Conservation (phyloP, 2,113 vertebrate genomes). For the Myxocyprinus asiaticus region DNA sequence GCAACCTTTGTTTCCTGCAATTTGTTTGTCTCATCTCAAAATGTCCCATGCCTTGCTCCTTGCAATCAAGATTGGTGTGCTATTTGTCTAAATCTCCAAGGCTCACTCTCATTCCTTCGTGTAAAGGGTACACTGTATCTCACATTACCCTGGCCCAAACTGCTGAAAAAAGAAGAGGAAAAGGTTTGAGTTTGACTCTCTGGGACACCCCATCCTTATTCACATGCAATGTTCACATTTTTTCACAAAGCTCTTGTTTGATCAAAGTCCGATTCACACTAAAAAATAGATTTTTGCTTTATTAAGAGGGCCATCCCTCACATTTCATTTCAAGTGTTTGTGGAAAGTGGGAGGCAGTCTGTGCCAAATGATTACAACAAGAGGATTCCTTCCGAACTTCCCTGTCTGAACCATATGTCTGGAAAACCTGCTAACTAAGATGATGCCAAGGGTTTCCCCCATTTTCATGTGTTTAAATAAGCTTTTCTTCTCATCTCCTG, state of each 20-base stretch:
- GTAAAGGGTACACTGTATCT: constrained; percentile 8
- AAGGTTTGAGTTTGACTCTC: neutral
- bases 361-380: constrained; percentile 6
- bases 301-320: neutral
- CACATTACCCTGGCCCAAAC: neutral
- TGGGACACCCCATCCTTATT: neutral
- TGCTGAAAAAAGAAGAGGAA: constrained; percentile 8
- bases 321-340: constrained; percentile 16
- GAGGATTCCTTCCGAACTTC: constrained; percentile 6
- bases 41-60: neutral
- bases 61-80: constrained; percentile 19
- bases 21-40: constrained; percentile 36
- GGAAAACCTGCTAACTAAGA: neutral
- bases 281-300: neutral
- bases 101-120: neutral
- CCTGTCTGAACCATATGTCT: neutral
- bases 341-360: neutral
- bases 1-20: constrained; percentile 35
- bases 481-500: constrained; percentile 1
- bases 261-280: neutral
- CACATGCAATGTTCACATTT: neutral
- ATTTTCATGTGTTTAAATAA: neutral
- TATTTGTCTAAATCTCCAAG: constrained; percentile 19
- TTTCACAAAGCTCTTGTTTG: neutral
- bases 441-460: neutral